Evolutionary conservation across 2,888 invertebrate genomes (phyloP), one percentile per base, ranked within the genome.

Genomic region (Nephrotoma guestfalica): DNA sequence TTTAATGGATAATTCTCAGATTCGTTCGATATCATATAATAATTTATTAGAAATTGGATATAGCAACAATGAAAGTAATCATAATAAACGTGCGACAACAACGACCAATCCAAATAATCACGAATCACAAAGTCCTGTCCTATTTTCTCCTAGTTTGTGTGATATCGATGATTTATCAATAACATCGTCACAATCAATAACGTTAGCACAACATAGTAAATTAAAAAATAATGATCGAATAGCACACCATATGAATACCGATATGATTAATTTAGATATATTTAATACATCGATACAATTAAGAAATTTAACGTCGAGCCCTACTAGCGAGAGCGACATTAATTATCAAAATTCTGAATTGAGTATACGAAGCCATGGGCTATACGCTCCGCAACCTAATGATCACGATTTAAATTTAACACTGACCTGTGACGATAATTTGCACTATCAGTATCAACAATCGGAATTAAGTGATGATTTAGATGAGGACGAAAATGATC

Each of bases 291-390:
- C 88, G 15, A 88, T 88, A 86, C 88, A 88, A 86, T 87, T 88
- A 15, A 88, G 88, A 11, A 88, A 88, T 86, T 89, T 88, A 47
- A 86, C 88, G 30, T 89, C 91, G 0, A 91, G 92, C 87, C 92
- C 91, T n/a, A 91, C 92, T 30, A 93, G 93, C 88, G 94, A 93
- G 89, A 94, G 94, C 88, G 94, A 94, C 89, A 92, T 94, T 2
- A 94, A 94, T 89, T 94, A 94, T 88, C 94, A 94, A 90, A 93
- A 94, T 91, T 94, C 94, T 0, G 94, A 94, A 91, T 93, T 94
- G 0, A 94, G 94, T 89, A 94, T 94, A 88, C 91, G 94, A 71
- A 94, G 94, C 89, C 94, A 94, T 88, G 94, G 94, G 0, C 88
- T 94, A 18, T 94, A 94, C 90, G 94, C 94, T 0, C 94, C 94